Base-by-base conservation (phyloP, 2,113 vertebrate genomes). In the Rafetus swinhoei region DNA sequence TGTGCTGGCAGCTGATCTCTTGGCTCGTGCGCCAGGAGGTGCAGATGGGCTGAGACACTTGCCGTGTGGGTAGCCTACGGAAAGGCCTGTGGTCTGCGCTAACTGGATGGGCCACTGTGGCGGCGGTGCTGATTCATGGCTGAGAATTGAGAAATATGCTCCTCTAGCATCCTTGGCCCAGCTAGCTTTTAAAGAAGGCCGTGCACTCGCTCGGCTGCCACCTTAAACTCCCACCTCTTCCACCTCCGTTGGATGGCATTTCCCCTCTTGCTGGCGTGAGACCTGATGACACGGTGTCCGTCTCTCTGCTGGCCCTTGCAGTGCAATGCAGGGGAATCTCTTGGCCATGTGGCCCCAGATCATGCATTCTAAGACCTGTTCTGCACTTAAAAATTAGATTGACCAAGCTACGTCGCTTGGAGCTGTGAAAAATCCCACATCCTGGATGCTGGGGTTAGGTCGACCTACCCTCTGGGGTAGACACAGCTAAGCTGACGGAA, bases 11-110 rank as follows among this genome's bases (percentile, higher is more conserved):
- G 80, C 10, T 25, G 14, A 7, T 82, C 25, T 87, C 50, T 88
- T 25, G 52, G 57, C 52, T 91, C 90, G 90, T 60, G 57, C 32
- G n/a, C 4, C 0, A 0, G 0, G 9, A 0, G 0, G 0, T 84
- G 59, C 35, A 45, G 60, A 62, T 18, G 39, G 19, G 82, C 52
- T 19, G n/a, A 72, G 65, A 10, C 16, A 9, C 65, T 16, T 72
- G 65, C n/a, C 1, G 9, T 35, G 12, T 57, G 21, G 24, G 24
- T 35, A 9, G 35, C 6, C 16, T 45, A 9, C 15, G 3, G 81
- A 45, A 10, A 25, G 35, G 22, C 13, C 9, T 25, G 45, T 53
- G 35, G 79, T 59, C 83, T 93, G 90, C 85, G 65, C 54, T 88
- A 74, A 80, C 32, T 3, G 21, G 45, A 14, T 84, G n/a, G 80